phyloP scores from a whole-genome alignment of 2,113 vertebrate species.

The Festucalex cinctus region DNA sequence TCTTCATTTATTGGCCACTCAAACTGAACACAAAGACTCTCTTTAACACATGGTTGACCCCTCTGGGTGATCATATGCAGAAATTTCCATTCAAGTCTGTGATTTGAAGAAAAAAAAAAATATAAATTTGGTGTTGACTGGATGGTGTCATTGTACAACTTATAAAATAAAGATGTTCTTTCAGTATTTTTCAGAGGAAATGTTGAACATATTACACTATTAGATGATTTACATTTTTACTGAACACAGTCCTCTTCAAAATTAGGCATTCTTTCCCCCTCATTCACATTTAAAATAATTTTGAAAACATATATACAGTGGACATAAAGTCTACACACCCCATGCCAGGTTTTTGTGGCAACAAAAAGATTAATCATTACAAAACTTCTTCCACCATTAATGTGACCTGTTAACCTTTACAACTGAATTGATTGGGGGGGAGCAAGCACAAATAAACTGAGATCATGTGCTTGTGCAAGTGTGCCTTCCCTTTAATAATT shows the following conservation, averaged over 20 bases:
- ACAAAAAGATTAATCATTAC: background rate
- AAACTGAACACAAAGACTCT: too few relatives aligned
- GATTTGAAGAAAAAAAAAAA: background rate
- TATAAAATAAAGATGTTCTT: background rate
- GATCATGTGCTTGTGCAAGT: background rate
- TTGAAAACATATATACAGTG: background rate
- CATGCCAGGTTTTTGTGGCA: background rate
- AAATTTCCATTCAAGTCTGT: background rate
- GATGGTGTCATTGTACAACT: background rate
- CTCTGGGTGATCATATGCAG: too few relatives aligned
- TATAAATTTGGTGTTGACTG: background rate
- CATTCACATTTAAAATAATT: background rate
- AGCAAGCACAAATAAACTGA: background rate
- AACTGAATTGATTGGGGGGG: background rate
- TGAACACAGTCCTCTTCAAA: background rate
- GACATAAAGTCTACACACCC: background rate
- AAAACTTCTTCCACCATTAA: background rate
- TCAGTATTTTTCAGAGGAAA: background rate
- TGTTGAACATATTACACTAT: background rate
- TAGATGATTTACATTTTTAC: background rate
- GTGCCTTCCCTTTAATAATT: background rate
- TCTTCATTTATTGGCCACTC: background rate
- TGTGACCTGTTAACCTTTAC: background rate
- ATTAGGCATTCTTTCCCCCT: too few relatives aligned
- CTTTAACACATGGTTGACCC: too few relatives aligned